Conservation (phyloP, 2,888 invertebrate species). For the Agriotes lineatus region DNA sequence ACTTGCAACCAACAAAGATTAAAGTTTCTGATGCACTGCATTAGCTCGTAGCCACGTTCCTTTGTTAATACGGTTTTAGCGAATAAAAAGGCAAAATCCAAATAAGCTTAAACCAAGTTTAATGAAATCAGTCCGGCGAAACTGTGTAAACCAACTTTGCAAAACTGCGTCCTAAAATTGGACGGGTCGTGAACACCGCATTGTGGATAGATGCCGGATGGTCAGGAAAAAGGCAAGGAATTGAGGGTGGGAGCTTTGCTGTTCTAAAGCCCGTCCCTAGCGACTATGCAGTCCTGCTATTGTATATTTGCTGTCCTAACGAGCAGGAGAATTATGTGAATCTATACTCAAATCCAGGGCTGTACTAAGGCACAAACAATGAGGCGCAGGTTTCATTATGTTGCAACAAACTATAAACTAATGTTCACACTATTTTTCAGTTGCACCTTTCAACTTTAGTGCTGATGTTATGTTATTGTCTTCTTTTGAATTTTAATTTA, state of each 20-base stretch:
- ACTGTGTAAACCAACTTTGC: background rate
- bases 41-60: too few relatives aligned
- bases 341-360: slow-evolving; percentile 7
- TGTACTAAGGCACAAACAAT: too few relatives aligned
- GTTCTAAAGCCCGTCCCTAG: slow-evolving; percentile 1
- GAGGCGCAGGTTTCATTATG: too few relatives aligned
- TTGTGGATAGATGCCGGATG: background rate
- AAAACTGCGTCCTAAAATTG: slow-evolving; percentile 1
- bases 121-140: background rate
- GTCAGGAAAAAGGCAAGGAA: slow-evolving; percentile 3
- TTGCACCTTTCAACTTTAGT: too few relatives aligned
- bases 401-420: too few relatives aligned
- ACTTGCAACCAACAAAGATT: too few relatives aligned
- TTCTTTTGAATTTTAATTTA: too few relatives aligned
- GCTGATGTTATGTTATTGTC: too few relatives aligned
- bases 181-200: background rate
- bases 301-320: slow-evolving; percentile 19
- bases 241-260: slow-evolving; percentile 4
- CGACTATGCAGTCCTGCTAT: slow-evolving; percentile 8
- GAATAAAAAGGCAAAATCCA: background rate
- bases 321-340: slow-evolving; percentile 20
- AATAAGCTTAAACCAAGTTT: background rate
- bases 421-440: too few relatives aligned
- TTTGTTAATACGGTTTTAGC: background rate
- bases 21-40: too few relatives aligned